Conservation (phyloP, 2,113 vertebrate genomes). For the Aythya baeri region DNA sequence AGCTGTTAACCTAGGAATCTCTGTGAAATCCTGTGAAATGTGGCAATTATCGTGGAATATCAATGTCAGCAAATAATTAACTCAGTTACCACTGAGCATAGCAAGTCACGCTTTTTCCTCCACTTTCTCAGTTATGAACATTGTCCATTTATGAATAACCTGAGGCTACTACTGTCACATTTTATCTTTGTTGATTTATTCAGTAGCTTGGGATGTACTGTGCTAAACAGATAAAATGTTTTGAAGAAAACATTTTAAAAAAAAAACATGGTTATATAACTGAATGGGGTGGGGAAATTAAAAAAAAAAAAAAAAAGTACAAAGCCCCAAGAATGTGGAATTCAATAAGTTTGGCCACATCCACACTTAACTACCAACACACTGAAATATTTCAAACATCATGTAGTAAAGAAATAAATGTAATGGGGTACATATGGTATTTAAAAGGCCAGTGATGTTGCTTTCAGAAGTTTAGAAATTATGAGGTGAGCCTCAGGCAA, state of each 20-base stretch:
- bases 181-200: conserved; percentile 29
- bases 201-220: conserved; percentile 22
- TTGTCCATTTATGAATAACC: conserved; percentile 10
- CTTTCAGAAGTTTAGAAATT: background rate
- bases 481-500: background rate
- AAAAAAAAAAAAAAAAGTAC: background rate
- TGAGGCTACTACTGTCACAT: conserved; percentile 30
- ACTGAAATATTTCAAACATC: background rate
- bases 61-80: conserved; percentile 31
- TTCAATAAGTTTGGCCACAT: background rate
- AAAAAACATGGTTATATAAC: conserved; percentile 18
- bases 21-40: background rate
- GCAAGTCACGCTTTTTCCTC: background rate
- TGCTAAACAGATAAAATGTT: conserved; percentile 42
- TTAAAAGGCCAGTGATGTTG: background rate
- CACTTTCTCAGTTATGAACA: background rate
- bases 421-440: accelerated
- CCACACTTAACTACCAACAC: background rate
- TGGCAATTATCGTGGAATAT: background rate
- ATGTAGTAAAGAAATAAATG: background rate
- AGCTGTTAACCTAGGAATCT: background rate
- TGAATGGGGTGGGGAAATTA: background rate
- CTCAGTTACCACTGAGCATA: background rate
- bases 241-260: background rate
- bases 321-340: background rate